Conservation (phyloP, 1,140 invertebrate genomes). For the Hypsibius dujardini region DNA sequence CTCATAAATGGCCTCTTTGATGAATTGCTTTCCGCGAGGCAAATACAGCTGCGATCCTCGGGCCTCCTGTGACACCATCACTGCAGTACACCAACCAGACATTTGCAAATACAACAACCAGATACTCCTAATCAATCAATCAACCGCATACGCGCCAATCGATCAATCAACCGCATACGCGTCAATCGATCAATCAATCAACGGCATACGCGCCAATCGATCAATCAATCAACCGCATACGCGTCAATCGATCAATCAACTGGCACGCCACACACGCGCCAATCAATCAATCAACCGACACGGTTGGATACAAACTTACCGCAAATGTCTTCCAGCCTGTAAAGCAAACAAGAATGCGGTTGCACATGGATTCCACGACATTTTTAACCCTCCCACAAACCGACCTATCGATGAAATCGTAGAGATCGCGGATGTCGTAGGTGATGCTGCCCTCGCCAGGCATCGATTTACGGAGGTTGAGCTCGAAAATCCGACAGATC, state of each 20-base stretch:
- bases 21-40: background rate
- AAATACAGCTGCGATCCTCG: constrained; percentile 3
- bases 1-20: constrained; percentile 9
- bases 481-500: background rate
- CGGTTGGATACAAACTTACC: too few relatives aligned
- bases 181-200: too few relatives aligned
- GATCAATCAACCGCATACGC: too few relatives aligned
- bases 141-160: too few relatives aligned
- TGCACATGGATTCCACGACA: background rate
- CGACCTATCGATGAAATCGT: background rate
- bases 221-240: too few relatives aligned
- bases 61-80: background rate
- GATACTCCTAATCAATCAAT: too few relatives aligned
- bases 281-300: too few relatives aligned
- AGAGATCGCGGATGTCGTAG: background rate
- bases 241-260: too few relatives aligned
- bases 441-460: background rate
- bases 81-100: too few relatives aligned
- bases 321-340: constrained; percentile 14
- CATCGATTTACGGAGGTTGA: background rate
- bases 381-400: background rate
- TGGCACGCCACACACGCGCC: too few relatives aligned
- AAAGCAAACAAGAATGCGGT: background rate
- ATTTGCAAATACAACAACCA: too few relatives aligned
- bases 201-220: too few relatives aligned